These are phyloP conservation scores for Syngnathoides biaculeatus DNA, from an alignment of 2,113 vertebrate genomes.

Conservation along the genomic window DNA sequence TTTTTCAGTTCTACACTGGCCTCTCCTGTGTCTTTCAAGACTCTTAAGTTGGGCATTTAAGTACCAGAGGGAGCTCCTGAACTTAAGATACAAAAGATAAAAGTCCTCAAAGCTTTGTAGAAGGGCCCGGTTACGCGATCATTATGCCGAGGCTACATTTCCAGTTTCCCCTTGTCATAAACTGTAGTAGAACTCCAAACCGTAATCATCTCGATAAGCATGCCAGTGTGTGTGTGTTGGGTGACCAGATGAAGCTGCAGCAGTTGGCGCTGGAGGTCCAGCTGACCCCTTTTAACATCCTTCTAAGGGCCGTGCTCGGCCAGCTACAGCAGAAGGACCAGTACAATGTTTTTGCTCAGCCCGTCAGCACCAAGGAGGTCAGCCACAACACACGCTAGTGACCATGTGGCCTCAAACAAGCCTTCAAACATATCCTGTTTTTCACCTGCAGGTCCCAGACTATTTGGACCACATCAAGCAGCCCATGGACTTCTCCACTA, in stretches of 20 bases:
- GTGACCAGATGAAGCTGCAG: conserved; percentile 86
- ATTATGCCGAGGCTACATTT: too few species aligned
- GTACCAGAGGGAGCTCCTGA: too few species aligned
- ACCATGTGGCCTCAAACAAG: background rate
- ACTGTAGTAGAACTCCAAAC: too few species aligned
- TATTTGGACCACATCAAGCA: conserved; percentile 92
- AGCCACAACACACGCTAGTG: background rate
- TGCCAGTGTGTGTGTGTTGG: background rate
- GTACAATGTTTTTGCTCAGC: conserved; percentile 89
- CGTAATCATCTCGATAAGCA: too few species aligned
- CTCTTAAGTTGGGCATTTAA: too few species aligned
- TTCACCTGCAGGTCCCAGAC: conserved; percentile 83
- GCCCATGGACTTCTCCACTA: conserved; percentile 97
- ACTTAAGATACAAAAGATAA: too few species aligned
- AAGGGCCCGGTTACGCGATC: too few species aligned
- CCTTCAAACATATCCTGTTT: background rate
- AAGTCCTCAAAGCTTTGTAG: too few species aligned
- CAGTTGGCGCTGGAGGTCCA: conserved; percentile 89
- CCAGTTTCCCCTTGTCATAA: background rate
- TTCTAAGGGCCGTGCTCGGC: conserved; percentile 84
- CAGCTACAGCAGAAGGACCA: conserved; percentile 94
- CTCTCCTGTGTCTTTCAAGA: too few species aligned
- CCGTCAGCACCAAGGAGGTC: conserved; percentile 91
- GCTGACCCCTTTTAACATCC: conserved; percentile 86
- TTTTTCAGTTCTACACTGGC: too few species aligned